phyloP scores from a whole-genome alignment of 2,888 invertebrate species.

The Phoenoteleia sp. region DNA sequence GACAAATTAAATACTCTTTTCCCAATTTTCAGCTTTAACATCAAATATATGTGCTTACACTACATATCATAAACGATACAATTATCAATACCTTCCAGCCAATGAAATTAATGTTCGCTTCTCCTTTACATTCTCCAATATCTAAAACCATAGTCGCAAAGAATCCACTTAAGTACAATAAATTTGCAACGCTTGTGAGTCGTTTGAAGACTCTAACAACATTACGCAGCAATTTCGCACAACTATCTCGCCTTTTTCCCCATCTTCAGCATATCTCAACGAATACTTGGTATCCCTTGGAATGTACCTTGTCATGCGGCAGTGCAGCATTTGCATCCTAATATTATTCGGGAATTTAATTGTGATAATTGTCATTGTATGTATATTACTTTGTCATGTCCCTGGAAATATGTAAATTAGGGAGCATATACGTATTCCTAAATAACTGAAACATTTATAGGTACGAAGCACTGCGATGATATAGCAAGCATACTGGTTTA shows the following conservation, averaged over 20 bases:
- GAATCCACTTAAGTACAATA: too few relatives aligned
- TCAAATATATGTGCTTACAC: too few relatives aligned
- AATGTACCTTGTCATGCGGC: neutral
- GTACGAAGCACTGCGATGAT: constrained; percentile 56
- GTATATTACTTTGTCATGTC: constrained; percentile 20
- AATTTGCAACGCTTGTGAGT: constrained; percentile 27
- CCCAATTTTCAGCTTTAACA: too few relatives aligned
- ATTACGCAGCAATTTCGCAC: too few relatives aligned
- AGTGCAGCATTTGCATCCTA: constrained; percentile 11
- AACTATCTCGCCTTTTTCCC: too few relatives aligned
- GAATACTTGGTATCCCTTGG: neutral
- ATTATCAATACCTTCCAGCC: too few relatives aligned
- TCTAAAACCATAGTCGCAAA: too few relatives aligned
- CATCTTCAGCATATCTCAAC: neutral
- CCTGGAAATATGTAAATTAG: constrained; percentile 50
- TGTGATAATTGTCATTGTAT: constrained; percentile 22
- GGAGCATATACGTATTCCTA: constrained; percentile 36
- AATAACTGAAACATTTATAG: constrained; percentile 68
- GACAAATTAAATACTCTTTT: too few relatives aligned
- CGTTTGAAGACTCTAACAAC: too few relatives aligned
- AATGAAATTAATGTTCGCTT: too few relatives aligned
- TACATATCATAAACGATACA: too few relatives aligned
- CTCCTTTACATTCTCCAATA: too few relatives aligned
- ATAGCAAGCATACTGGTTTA: constrained; percentile 71
- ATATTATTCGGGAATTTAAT: constrained; percentile 18